Evolutionary conservation across 2,888 invertebrate species (phyloP).

Genomic region (Euzetes globulus): DNA sequence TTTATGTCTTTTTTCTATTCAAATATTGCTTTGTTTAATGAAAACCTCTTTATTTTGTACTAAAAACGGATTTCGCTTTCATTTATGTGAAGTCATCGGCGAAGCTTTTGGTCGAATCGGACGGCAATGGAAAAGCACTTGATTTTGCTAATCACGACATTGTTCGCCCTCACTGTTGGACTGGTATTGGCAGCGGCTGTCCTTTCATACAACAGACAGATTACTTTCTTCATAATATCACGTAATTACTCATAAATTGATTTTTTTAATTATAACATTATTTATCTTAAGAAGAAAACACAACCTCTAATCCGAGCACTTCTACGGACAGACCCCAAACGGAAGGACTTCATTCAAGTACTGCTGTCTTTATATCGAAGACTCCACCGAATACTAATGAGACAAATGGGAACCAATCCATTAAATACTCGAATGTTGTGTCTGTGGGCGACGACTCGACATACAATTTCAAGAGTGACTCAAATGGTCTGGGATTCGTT

Average conservation of each 20-base stretch:
- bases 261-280: background rate
- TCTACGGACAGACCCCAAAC: background rate
- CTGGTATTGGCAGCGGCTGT: background rate
- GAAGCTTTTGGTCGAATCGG: constrained; percentile 6
- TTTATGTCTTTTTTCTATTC: background rate
- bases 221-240: background rate
- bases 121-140: constrained; percentile 4
- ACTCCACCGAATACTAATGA: too few species aligned
- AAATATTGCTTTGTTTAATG: background rate
- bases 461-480: too few species aligned
- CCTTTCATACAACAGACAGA: background rate
- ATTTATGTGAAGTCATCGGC: background rate
- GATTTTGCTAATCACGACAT: background rate
- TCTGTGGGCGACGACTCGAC: too few species aligned
- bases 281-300: background rate
- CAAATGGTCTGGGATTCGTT: background rate
- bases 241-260: background rate
- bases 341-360: too few species aligned
- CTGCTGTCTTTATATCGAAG: too few species aligned
- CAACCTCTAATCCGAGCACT: background rate
- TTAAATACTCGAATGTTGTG: too few species aligned
- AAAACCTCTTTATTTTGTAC: background rate
- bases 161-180: background rate
- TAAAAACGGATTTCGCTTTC: background rate
- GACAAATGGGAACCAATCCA: too few species aligned